Evolutionary conservation across 2,888 invertebrate genomes (phyloP).

Genomic region (Entomobrya proxima): DNA sequence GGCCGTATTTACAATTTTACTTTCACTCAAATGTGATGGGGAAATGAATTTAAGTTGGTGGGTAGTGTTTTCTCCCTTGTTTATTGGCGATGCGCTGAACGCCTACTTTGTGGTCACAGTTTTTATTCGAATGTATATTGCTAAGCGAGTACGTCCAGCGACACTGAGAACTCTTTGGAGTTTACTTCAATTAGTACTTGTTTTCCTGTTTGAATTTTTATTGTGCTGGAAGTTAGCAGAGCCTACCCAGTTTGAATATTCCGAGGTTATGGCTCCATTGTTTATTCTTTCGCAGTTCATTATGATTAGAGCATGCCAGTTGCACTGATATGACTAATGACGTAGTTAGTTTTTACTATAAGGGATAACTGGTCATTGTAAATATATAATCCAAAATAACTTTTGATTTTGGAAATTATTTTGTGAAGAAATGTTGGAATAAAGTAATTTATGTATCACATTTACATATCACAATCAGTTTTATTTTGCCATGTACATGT

Average conservation of each 20-base stretch:
- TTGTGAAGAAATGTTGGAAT: too few relatives aligned
- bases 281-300: conserved; percentile 93
- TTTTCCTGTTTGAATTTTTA: conserved; percentile 94
- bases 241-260: conserved; percentile 88
- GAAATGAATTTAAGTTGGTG: conserved; percentile 85
- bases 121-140: conserved; percentile 92
- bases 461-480: too few relatives aligned
- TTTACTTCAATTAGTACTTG: conserved; percentile 86
- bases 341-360: too few relatives aligned
- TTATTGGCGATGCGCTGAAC: conserved; percentile 93
- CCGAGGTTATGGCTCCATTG: conserved; percentile 94
- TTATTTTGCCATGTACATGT: too few relatives aligned
- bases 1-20: conserved; percentile 88
- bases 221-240: conserved; percentile 91
- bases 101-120: conserved; percentile 97
- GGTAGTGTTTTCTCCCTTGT: conserved; percentile 92
- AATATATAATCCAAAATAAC: too few relatives aligned
- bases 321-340: conserved; percentile 82
- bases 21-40: conserved; percentile 88
- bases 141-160: conserved; percentile 78
- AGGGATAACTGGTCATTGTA: too few relatives aligned
- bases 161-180: conserved; percentile 89
- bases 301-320: conserved; percentile 94
- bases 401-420: too few relatives aligned
- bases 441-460: too few relatives aligned